Percentiles rank a stretch among this genome's conserved stretches.
phyloP scores from a whole-genome alignment of 2,888 invertebrate species.

The Barypeithes pellucidus region DNA sequence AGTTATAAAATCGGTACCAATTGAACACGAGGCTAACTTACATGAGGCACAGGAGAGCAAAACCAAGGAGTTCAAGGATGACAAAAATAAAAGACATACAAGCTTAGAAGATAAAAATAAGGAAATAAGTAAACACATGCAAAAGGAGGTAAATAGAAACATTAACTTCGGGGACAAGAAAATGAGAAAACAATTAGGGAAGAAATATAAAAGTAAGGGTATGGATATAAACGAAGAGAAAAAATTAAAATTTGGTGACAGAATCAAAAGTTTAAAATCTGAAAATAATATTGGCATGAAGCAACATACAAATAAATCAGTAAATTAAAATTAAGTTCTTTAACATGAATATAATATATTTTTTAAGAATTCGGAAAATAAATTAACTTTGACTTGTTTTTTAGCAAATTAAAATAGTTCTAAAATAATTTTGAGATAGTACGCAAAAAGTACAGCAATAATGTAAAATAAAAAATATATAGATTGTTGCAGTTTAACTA shows the following conservation, averaged over 20 bases:
- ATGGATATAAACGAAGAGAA: neutral
- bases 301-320: too few relatives aligned
- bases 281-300: neutral
- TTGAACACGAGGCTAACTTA: neutral
- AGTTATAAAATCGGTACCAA: conserved; percentile 1
- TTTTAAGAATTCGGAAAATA: too few relatives aligned
- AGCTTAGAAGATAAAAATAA: neutral
- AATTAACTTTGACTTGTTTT: too few relatives aligned
- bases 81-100: conserved; percentile 25
- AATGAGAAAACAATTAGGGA: neutral
- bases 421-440: too few relatives aligned
- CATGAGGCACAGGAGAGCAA: conserved; percentile 19
- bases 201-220: neutral
- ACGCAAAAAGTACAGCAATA: too few relatives aligned
- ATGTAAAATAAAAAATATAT: neutral
- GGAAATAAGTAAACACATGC: neutral
- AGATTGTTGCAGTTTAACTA: neutral
- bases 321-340: too few relatives aligned
- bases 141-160: neutral
- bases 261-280: neutral
- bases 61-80: conserved; percentile 2
- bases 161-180: neutral
- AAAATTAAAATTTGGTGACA: neutral
- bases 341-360: too few relatives aligned
- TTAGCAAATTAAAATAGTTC: too few relatives aligned